Conservation (phyloP, 2,797 vertebrate genomes). For the Anabas testudineus region DNA sequence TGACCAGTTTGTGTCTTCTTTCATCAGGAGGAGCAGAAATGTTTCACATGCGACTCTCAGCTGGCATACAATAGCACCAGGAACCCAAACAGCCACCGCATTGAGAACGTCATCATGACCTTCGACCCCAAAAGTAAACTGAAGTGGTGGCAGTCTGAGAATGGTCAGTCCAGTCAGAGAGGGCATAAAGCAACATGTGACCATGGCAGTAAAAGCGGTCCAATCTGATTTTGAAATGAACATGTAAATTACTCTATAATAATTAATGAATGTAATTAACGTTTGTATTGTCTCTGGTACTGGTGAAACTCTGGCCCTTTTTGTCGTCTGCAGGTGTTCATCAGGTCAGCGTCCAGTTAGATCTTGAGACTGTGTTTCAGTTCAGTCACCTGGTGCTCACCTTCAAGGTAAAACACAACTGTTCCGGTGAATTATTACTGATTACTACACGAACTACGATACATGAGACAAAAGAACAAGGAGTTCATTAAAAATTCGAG, state of each 20-base stretch:
- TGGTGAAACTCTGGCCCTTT: no score
- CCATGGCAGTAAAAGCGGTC: no score
- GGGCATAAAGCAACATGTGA: not conserved
- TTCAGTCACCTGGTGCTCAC: constrained; percentile 94
- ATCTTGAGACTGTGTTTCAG: constrained; percentile 91
- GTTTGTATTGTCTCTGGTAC: not conserved
- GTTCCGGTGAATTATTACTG: no score
- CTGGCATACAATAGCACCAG: constrained; percentile 80
- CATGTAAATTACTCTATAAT: no score
- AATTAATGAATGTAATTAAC: not conserved
- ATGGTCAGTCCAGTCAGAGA: constrained; percentile 75
- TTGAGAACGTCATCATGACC: constrained; percentile 89
- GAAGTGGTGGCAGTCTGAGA: constrained; percentile 95
- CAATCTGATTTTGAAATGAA: no score
- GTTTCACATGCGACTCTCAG: constrained; percentile 90
- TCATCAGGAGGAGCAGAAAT: constrained; percentile 88
- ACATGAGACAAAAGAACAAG: no score
- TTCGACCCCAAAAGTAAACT: constrained; percentile 86
- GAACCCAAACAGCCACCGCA: constrained; percentile 87
- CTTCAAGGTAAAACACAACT: constrained; percentile 87
- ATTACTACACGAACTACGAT: no score
- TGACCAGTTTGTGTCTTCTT: constrained; percentile 29
- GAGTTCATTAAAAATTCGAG: no score
- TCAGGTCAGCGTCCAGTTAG: constrained; percentile 89
- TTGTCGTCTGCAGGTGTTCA: constrained; percentile 74